Percentiles rank a stretch among this genome's conserved stretches.
phyloP scores from a whole-genome alignment of 37 sponge, comb jelly and placozoan species.

The Cliona cf. orientalis region DNA sequence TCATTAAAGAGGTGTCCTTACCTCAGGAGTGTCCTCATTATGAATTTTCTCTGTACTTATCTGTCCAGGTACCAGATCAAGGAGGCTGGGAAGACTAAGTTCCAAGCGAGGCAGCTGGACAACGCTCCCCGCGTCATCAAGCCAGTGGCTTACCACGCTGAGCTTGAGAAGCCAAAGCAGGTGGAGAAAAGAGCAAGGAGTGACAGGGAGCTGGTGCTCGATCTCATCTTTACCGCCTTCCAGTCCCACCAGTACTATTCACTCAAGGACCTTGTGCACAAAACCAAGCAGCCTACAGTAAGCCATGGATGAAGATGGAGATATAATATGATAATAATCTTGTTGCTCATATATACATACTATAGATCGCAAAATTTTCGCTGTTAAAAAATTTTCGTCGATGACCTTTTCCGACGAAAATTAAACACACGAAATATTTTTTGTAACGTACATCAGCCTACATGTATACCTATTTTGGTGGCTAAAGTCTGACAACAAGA shows the following conservation, averaged over 20 bases:
- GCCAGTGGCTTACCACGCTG: constrained; percentile 26
- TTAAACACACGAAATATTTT: not conserved
- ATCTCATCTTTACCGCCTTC: constrained; percentile 89
- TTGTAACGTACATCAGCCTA: not conserved
- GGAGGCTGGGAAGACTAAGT: constrained; percentile 71
- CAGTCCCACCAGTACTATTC: constrained; percentile 88
- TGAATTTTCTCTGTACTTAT: not conserved
- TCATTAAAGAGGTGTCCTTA: too few species aligned
- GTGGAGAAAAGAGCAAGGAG: constrained; percentile 77
- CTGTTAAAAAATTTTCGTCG: too few species aligned
- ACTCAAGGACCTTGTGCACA: constrained; percentile 86
- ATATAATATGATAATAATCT: not conserved
- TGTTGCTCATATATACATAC: too few species aligned
- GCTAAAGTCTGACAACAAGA: too few species aligned
- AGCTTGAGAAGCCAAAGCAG: constrained; percentile 72
- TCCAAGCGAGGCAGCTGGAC: constrained; percentile 51
- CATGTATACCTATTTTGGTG: too few species aligned
- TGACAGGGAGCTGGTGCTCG: constrained; percentile 80
- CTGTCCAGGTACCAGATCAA: constrained; percentile 68
- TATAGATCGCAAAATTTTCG: too few species aligned
- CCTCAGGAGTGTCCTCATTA: too few species aligned
- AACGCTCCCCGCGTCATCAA: constrained; percentile 34
- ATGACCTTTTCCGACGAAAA: too few species aligned
- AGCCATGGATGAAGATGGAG: constrained; percentile 1
- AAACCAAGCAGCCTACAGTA: constrained; percentile 92